These are phyloP conservation scores for Enteromius viviparus DNA, from an alignment of 2,797 vertebrate genomes.

Conservation along the genomic window DNA sequence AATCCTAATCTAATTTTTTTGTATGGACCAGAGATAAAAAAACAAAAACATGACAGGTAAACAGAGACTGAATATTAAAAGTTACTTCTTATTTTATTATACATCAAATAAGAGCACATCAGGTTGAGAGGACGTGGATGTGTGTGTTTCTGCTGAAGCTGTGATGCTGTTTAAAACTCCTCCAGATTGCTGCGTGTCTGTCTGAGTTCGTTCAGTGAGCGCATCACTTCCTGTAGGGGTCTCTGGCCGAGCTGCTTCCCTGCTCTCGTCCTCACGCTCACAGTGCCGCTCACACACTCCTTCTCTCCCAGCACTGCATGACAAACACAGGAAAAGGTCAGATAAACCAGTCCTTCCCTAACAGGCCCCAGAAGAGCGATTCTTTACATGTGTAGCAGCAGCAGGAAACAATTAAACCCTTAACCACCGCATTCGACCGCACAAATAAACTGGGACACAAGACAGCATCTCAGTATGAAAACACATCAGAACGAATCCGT, in stretches of 20 bases:
- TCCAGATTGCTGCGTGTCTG: conserved; percentile 77
- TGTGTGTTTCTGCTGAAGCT: neutral
- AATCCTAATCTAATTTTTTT: too few relatives aligned
- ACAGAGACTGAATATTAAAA: neutral
- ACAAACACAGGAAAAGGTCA: too few relatives aligned
- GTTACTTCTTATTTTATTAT: conserved; percentile 8
- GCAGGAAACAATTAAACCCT: conserved; percentile 8
- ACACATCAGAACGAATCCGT: conserved; percentile 46
- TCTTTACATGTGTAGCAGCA: neutral
- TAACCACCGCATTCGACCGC: neutral
- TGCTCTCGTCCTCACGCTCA: conserved; percentile 82
- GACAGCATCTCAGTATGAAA: neutral
- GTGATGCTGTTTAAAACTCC: conserved; percentile 72
- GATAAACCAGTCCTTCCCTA: too few relatives aligned
- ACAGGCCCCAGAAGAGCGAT: conserved; percentile 1
- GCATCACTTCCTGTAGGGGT: conserved; percentile 69
- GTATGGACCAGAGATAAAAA: too few relatives aligned
- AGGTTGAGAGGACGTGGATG: neutral
- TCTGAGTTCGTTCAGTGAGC: conserved; percentile 75
- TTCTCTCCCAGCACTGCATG: conserved; percentile 84
- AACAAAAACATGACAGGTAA: neutral
- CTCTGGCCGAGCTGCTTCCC: conserved; percentile 79
- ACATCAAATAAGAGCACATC: neutral
- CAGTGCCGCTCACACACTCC: conserved; percentile 77
- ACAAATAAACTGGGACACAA: neutral